Base-by-base conservation (phyloP, 2,113 vertebrate species). In the Hipposideros armiger region DNA sequence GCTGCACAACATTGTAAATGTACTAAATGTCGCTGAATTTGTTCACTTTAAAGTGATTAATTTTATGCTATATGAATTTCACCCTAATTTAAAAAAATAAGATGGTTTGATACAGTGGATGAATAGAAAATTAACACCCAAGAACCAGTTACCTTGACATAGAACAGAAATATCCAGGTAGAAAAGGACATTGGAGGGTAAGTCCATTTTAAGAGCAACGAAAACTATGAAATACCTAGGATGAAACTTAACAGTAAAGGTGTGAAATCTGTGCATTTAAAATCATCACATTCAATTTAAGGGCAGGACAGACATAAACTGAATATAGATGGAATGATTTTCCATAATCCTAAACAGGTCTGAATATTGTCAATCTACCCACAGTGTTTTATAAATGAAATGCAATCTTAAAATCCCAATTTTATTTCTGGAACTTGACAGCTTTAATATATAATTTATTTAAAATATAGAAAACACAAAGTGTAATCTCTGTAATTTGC, bases 101-200 rank as follows among this genome's bases (percentile, higher is more conserved):
- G 69, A 28, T 45, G 50, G 60, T 54, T 73, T 45, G 3, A 74
- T 56, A 30, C 22, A 74, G 76, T 22, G 17, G 36, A 50, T 90
- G 22, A 76, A 70, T 40, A 90, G 90, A 94, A 96, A 94, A 88
- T 91, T 86, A 92, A 84, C 24, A 66, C 32, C 4, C 40, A 80
- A 86, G 26, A 93, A 62, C 19, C 88, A 78, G 64, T 92, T 80
- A 84, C 36, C 81, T 84, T 87, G 62, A 86, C 74, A 36, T 32
- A 28, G 42, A 74, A 76, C 8, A 81, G 60, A 91, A 87, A 73
- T 60, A 74, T 15, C n/a, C 52, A 73, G 32, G 74, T 82, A 97
- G 58, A 90, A 94, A 92, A 56, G 52, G 22, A 60, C 83, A 78
- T 40, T 84, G 6, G 50, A 32, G 14, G 26, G n/a, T 15, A 92